Evolutionary conservation across 2,113 vertebrate species (phyloP).

Genomic region (Siniperca chuatsi): DNA sequence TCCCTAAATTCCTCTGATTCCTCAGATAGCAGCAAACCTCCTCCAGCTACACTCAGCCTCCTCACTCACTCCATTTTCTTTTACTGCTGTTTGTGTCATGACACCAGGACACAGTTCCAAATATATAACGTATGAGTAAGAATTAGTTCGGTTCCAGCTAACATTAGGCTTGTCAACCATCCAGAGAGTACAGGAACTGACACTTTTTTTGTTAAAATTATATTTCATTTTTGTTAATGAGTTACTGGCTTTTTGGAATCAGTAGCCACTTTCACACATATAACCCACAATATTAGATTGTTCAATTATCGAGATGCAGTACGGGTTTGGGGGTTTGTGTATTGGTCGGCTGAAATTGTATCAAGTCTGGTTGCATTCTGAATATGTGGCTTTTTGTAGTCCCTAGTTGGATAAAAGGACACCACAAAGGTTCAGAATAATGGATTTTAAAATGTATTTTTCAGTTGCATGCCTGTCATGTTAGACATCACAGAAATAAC

Average conservation of each 20-base stretch:
- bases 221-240: neutral
- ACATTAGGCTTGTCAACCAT: neutral
- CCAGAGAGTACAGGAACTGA: neutral
- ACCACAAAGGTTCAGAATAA: neutral
- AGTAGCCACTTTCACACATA: neutral
- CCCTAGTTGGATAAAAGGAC: neutral
- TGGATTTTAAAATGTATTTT: neutral
- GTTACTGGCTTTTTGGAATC: neutral
- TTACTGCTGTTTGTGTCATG: constrained; percentile 17
- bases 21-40: constrained; percentile 29
- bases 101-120: neutral
- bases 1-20: constrained; percentile 43
- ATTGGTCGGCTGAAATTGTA: neutral
- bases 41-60: constrained; percentile 18
- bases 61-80: constrained; percentile 8
- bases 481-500: neutral
- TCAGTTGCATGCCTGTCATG: neutral
- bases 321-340: neutral
- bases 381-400: neutral
- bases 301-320: neutral
- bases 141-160: neutral
- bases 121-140: neutral
- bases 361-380: neutral
- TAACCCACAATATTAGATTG: neutral
- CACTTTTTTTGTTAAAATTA: neutral